Conservation (phyloP, 2,113 vertebrate species). For the Toxotes jaculatrix region DNA sequence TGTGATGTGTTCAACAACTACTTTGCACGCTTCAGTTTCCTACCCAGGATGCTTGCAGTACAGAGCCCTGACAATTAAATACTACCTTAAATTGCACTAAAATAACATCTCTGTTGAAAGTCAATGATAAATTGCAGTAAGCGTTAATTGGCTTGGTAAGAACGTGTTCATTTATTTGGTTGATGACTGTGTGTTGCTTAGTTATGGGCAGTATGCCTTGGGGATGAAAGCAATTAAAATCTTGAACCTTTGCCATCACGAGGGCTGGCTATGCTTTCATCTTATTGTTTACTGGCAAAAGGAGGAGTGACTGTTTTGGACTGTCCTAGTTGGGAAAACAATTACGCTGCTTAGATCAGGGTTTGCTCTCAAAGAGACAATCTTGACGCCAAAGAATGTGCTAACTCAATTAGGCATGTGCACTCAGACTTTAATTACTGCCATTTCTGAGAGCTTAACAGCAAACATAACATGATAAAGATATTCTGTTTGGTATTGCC, state of each 20-base stretch:
- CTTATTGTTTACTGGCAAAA: slow-evolving; percentile 64
- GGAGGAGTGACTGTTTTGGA: slow-evolving; percentile 35
- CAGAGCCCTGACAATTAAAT: slow-evolving; percentile 3
- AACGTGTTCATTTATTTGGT: slow-evolving; percentile 47
- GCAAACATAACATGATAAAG: slow-evolving; percentile 45
- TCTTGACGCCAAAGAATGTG: slow-evolving; percentile 36
- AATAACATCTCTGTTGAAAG: slow-evolving; percentile 30
- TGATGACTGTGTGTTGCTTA: slow-evolving; percentile 53
- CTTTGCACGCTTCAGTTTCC: background rate
- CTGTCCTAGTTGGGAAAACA: slow-evolving; percentile 52
- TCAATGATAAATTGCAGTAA: slow-evolving; percentile 38
- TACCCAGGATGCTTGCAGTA: background rate
- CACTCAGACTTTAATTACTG: slow-evolving; percentile 50
- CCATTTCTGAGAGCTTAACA: slow-evolving; percentile 15
- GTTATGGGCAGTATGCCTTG: slow-evolving; percentile 46
- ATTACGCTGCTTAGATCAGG: slow-evolving; percentile 49
- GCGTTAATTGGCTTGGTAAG: slow-evolving; percentile 57
- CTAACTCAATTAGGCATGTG: slow-evolving; percentile 60
- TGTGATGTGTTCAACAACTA: background rate
- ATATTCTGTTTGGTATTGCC: slow-evolving; percentile 28
- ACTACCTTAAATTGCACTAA: slow-evolving; percentile 19
- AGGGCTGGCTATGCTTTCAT: slow-evolving; percentile 39
- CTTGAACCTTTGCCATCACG: slow-evolving; percentile 64
- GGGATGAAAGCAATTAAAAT: slow-evolving; percentile 77
- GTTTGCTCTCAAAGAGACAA: slow-evolving; percentile 57